Evolutionary conservation across 2,113 vertebrate species (phyloP), one percentile per base, ranked within the genome.

Genomic region (Lophotis ruficrista): DNA sequence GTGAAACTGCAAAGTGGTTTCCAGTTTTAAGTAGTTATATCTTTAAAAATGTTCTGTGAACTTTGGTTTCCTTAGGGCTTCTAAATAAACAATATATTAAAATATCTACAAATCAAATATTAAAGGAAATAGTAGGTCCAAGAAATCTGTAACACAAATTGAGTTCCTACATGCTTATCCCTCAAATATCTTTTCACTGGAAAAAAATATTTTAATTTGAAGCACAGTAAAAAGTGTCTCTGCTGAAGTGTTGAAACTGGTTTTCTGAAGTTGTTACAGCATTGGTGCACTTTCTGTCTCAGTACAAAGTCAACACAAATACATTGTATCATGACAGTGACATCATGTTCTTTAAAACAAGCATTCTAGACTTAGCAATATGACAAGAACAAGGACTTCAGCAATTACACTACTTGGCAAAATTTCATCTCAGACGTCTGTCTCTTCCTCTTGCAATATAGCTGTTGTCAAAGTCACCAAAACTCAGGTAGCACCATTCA

Each of bases 331-430:
- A 92, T 86, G 97, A 97, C 93, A 97, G 96, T 90, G 95, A 97
- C 92, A 85, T 94, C 72, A 92, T 91, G 94, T 97, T 98, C 96
- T 97, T 98, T 96, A 93, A 98, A 98, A 98, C 96, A 97, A 94
- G 95, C 96, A 92, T 87, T 83, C 94, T 97, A 97, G 97, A 97
- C 97, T 96, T 97, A 97, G 96, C 94, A 97, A 70, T 95, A 85
- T 96, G 96, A 98, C 97, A 97, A 97, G 96, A 97, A 98, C 95
- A 95, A 97, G 95, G 92, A 98, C 97, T 97, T 98, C 97, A 88
- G 94, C 97, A 96, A 89, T 95, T 97, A 98, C 71, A 97, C 96
- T 97, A 96, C 95, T 98, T 97, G 97, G 97, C 98, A 98, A 97
- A 98, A 95, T 95, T 83, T 94, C 96, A 94, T 97, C 96, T 97